Conservation (phyloP, 53 echinoderm and acorn worm genomes). For the Echinarachnius parma region DNA sequence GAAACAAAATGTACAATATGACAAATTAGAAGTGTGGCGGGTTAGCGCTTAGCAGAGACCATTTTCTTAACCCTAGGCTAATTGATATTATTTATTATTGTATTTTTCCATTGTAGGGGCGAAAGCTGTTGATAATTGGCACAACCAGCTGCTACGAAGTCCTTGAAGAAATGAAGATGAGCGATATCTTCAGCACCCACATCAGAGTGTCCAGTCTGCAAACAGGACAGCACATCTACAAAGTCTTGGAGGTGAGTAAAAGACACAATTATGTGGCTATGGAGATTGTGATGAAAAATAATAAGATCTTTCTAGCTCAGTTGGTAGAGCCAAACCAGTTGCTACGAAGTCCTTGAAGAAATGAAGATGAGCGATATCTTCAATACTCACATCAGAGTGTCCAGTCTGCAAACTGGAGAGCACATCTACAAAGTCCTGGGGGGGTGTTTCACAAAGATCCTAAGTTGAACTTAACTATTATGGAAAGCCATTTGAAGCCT, state of each 20-base stretch:
- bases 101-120: conserved; percentile 45
- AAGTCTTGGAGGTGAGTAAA: conserved; percentile 71
- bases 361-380: conserved; percentile 93
- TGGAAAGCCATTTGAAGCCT: no score
- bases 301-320: no score
- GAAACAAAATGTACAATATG: no score
- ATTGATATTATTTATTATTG: background rate
- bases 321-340: no score
- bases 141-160: conserved; percentile 87
- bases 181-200: conserved; percentile 73
- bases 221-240: conserved; percentile 64
- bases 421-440: conserved; percentile 72
- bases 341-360: conserved; percentile 79
- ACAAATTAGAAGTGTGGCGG: no score
- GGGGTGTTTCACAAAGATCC: no score
- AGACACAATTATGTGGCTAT: no score
- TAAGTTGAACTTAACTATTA: no score
- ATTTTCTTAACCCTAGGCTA: no score
- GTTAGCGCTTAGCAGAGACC: no score
- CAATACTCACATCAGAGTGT: conserved; percentile 82
- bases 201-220: conserved; percentile 82
- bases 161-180: conserved; percentile 94
- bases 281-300: no score
- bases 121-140: conserved; percentile 87
- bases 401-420: conserved; percentile 66